A percentile compares a stretch with the other conserved stretches of the same genome.
phyloP scores from a whole-genome alignment of 1,140 invertebrate genomes.

The Musca domestica region DNA sequence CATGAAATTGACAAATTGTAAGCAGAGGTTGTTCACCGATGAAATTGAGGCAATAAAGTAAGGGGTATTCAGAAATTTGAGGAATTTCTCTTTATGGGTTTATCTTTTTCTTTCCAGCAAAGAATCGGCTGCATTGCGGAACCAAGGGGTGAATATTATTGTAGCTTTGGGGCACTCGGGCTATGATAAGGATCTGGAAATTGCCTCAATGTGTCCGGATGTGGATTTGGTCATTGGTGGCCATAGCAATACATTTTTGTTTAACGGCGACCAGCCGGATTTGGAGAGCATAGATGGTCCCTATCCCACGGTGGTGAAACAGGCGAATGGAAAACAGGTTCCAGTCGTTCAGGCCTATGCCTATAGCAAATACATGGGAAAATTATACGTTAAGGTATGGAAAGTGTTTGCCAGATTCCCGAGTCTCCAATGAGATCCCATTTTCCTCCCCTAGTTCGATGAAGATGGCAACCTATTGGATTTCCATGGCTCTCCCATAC shows the following conservation, averaged over 20 bases:
- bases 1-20: constrained; percentile 61
- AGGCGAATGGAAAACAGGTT: constrained; percentile 68
- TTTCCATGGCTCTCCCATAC: constrained; percentile 76
- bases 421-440: neutral
- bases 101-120: constrained; percentile 32
- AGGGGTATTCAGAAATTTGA: constrained; percentile 3
- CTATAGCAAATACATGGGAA: constrained; percentile 88
- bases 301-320: constrained; percentile 75
- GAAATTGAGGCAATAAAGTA: constrained; percentile 69
- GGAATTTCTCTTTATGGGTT: neutral
- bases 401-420: too few species aligned
- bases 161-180: constrained; percentile 90
- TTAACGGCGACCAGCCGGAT: constrained; percentile 67
- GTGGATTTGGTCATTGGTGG: constrained; percentile 89
- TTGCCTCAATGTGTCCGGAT: constrained; percentile 75
- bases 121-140: constrained; percentile 67
- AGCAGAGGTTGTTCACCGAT: constrained; percentile 69
- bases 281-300: constrained; percentile 66
- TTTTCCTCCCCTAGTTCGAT: constrained; percentile 65
- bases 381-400: constrained; percentile 58
- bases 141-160: constrained; percentile 74
- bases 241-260: constrained; percentile 84
- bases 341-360: constrained; percentile 89
- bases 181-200: constrained; percentile 70
- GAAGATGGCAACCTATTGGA: constrained; percentile 66